Evolutionary conservation across 2,113 vertebrate genomes (phyloP), one percentile per base, ranked within the genome.

Genomic region (cattle (Bos taurus)): DNA sequence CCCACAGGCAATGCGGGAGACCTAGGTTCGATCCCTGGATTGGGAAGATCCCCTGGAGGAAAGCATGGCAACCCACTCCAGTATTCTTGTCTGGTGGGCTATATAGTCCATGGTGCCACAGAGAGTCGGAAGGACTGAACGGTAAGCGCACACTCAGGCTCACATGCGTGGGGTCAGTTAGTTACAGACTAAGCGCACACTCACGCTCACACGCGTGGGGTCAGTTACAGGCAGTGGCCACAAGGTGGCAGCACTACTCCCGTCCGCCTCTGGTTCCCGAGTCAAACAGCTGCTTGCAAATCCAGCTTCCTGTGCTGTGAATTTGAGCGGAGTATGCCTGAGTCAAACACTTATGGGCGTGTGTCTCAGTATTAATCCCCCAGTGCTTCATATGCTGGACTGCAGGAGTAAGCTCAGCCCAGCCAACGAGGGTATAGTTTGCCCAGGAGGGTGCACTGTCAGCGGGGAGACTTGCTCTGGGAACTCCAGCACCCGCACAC

Each of bases 101-200:
- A 16, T 30, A 2, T 62, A 62, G 60, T 62, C 28, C 60, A 15
- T 15, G 60, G 14, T 64, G 60, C 60, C 60, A 33, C 30, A 33
- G 33, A 64, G 60, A 33, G 60, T 15, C 1, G 3, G 60, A 33
- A 33, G 60, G 30, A 64, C 14, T 33, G 60, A 64, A 15, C 6
- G 30, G 16, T 16, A 33, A 33, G 13, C 13, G 12, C 28, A 7
- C 7, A 2, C 14, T 0, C 60, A 2, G 2, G 0, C 43, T 43
- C 13, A 2, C 60, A 67, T 7, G 0, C 0, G 7, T 7, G 64
- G 64, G 19, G 64, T 19, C 33, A 28, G 30, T 40, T 40, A 36
- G 36, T 36, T 36, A 36, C 36, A 36, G 36, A 4, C 36, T 7
- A 33, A 30, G 13, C 13, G 12, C 28, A 7, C 7, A 2, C 14